These are phyloP conservation scores for Brevimyrus niger DNA, from an alignment of 2,113 vertebrate genomes.

Conservation along the genomic window DNA sequence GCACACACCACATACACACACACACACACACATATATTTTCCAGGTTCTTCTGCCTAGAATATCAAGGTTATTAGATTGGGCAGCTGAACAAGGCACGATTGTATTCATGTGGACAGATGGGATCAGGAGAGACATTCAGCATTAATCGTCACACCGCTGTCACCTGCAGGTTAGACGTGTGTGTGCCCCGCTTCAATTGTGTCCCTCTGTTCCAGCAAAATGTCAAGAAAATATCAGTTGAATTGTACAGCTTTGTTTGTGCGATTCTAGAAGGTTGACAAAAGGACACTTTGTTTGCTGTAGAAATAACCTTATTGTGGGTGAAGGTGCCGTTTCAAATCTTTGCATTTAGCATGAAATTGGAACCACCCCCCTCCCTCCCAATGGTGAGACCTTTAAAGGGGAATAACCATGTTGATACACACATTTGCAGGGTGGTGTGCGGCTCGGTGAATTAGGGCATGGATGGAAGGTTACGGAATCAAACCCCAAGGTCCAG, in stretches of 20 bases:
- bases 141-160: background rate
- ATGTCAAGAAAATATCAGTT: slow-evolving; percentile 11
- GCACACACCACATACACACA: no score
- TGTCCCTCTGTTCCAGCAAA: background rate
- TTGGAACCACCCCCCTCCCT: background rate
- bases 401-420: background rate
- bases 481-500: background rate
- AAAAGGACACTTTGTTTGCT: background rate
- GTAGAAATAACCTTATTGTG: background rate
- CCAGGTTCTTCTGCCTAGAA: background rate
- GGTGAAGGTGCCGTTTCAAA: background rate
- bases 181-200: background rate
- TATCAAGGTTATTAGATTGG: background rate
- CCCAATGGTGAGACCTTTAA: background rate
- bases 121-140: background rate
- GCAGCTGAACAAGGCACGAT: background rate
- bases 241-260: background rate
- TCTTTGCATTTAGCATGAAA: background rate
- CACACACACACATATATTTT: background rate
- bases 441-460: background rate
- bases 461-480: background rate
- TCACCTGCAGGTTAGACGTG: background rate
- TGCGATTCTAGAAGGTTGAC: background rate
- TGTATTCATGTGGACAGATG: background rate
- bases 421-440: background rate